These are phyloP conservation scores for Cinclus mexicanus DNA, from an alignment of 2,113 vertebrate species.

Conservation along the genomic window DNA sequence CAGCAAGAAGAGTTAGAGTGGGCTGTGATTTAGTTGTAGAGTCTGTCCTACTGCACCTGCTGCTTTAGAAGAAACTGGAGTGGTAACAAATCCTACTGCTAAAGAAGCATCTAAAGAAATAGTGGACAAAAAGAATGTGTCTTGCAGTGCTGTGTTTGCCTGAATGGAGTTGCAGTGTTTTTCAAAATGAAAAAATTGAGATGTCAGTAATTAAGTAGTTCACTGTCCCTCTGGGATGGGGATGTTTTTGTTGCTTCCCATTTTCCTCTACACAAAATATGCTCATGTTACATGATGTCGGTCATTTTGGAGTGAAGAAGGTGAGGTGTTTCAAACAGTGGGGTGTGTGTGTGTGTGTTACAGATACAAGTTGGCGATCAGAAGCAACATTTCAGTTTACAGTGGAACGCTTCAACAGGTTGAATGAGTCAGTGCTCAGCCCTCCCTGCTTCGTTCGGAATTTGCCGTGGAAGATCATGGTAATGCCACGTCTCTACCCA, in stretches of 20 bases:
- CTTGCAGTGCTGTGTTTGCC: background rate
- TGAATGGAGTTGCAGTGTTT: background rate
- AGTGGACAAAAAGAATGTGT: fast-evolving
- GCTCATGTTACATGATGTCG: fast-evolving
- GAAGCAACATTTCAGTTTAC: constrained; percentile 98
- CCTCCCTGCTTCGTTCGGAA: constrained; percentile 97
- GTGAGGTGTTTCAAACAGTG: background rate
- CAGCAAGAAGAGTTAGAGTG: background rate
- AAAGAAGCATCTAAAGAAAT: background rate
- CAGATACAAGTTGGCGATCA: constrained; percentile 98
- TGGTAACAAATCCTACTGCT: background rate
- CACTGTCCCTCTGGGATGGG: background rate
- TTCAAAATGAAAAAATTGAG: background rate
- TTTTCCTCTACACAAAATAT: background rate
- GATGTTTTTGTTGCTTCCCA: background rate
- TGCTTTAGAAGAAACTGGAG: background rate
- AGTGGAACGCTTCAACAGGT: constrained; percentile 95
- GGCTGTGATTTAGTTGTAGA: background rate
- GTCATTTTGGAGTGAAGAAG: background rate
- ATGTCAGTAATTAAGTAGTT: background rate
- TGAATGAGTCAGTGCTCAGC: constrained; percentile 97
- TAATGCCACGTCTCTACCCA: constrained; percentile 97
- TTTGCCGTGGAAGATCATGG: constrained; percentile 99
- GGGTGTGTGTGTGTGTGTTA: background rate
- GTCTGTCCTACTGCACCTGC: background rate